Percentiles rank a stretch among this genome's conserved stretches.
Conservation (phyloP, 2,113 vertebrate genomes). For the Ameiurus melas region DNA sequence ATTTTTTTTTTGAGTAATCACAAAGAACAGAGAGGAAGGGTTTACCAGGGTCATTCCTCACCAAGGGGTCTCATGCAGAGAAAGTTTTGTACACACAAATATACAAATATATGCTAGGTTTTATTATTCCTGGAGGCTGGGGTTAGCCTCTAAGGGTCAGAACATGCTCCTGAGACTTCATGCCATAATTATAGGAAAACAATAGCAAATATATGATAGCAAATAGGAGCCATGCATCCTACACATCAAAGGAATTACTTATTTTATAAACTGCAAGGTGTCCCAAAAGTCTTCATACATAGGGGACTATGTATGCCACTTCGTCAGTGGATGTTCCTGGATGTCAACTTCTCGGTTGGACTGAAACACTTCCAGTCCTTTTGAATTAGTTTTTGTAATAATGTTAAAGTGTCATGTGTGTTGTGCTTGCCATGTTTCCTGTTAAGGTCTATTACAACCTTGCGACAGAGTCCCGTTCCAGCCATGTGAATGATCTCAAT, state of each 20-base stretch:
- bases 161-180: conserved; percentile 12
- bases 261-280: too few species aligned
- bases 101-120: conserved; percentile 30
- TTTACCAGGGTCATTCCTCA: conserved; percentile 31
- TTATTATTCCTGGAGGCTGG: conserved; percentile 26
- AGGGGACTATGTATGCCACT: too few species aligned
- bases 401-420: too few species aligned
- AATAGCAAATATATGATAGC: conserved; percentile 10
- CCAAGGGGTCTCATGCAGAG: not conserved
- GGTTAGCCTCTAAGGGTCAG: conserved; percentile 17
- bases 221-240: not conserved
- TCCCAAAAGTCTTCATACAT: too few species aligned
- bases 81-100: not conserved
- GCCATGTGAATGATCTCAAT: too few species aligned
- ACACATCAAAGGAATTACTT: not conserved
- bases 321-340: too few species aligned
- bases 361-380: too few species aligned
- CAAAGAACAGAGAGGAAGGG: conserved; percentile 26
- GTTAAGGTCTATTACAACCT: too few species aligned
- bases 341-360: too few species aligned
- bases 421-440: too few species aligned
- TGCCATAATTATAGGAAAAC: conserved; percentile 4
- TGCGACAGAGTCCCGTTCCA: too few species aligned
- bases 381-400: too few species aligned
- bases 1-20: conserved; percentile 17